Evolutionary conservation across 2,888 invertebrate species (phyloP).

Genomic region (Scaptomyza reducta): DNA sequence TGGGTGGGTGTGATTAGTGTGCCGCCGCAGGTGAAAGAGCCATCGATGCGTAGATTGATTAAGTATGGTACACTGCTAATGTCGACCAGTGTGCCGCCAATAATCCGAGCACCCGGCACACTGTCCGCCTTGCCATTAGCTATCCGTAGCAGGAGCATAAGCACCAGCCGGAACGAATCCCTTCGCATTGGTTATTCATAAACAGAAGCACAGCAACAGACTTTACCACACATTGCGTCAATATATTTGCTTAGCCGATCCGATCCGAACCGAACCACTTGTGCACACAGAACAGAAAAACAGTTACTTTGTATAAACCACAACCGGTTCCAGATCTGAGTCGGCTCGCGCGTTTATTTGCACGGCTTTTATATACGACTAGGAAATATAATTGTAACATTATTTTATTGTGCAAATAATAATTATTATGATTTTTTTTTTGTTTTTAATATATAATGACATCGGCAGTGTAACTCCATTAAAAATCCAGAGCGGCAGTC

Average conservation of each 20-base stretch:
- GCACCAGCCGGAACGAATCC: conserved; percentile 7
- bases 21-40: conserved; percentile 80
- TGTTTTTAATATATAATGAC: no score
- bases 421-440: no score
- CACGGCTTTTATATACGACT: conserved; percentile 57
- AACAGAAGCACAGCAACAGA: conserved; percentile 17
- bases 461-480: conserved; percentile 44
- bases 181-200: conserved; percentile 48
- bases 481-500: conserved; percentile 1
- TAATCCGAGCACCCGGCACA: conserved; percentile 66
- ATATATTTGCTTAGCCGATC: conserved; percentile 35
- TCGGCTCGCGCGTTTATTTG: conserved; percentile 64
- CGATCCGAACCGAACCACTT: conserved; percentile 25
- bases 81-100: conserved; percentile 65
- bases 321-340: conserved; percentile 43
- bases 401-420: conserved; percentile 65
- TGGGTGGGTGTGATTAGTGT: conserved; percentile 68
- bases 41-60: conserved; percentile 65
- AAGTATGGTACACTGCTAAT: conserved; percentile 72
- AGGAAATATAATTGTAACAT: conserved; percentile 66
- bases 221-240: conserved; percentile 27
- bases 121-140: conserved; percentile 31
- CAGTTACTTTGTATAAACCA: background rate
- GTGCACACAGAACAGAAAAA: conserved; percentile 34
- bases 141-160: conserved; percentile 26